A percentile compares a stretch with the other conserved stretches of the same genome.
Evolutionary conservation across 1,140 invertebrate genomes (phyloP).

Genomic region (Eriosoma lanigerum): DNA sequence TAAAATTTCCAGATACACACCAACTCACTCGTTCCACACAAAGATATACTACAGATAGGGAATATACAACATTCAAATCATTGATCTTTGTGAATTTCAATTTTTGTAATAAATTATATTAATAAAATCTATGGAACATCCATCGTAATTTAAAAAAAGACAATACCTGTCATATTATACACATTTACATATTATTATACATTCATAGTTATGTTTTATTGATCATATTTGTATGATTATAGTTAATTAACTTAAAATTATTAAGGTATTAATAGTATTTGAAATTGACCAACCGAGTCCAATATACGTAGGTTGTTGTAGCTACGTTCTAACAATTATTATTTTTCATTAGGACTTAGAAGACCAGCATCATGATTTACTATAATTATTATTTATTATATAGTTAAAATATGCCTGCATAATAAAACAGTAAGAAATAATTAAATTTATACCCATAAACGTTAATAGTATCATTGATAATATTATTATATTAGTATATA

Average conservation of each 20-base stretch:
- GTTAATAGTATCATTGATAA: neutral
- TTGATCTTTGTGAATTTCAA: neutral
- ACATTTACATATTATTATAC: neutral
- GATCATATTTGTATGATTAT: neutral
- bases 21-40: neutral
- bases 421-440: slow-evolving; percentile 1
- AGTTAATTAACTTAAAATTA: neutral
- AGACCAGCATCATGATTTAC: slow-evolving; percentile 21
- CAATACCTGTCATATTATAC: neutral
- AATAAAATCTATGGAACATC: neutral
- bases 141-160: neutral
- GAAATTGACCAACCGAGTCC: slow-evolving; percentile 40
- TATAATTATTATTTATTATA: neutral
- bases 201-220: neutral
- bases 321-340: slow-evolving; percentile 37
- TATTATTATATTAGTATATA: neutral
- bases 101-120: neutral
- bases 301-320: slow-evolving; percentile 26
- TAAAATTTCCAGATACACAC: slow-evolving; percentile 31
- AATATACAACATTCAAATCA: neutral
- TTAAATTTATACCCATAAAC: neutral
- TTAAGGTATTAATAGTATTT: neutral
- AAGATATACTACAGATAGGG: neutral
- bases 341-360: slow-evolving; percentile 34
- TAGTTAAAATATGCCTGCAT: neutral